A percentile compares a stretch with the other conserved stretches of the same genome.
phyloP scores from a whole-genome alignment of 2,113 vertebrate genomes.

The Hemibagrus wyckioides region DNA sequence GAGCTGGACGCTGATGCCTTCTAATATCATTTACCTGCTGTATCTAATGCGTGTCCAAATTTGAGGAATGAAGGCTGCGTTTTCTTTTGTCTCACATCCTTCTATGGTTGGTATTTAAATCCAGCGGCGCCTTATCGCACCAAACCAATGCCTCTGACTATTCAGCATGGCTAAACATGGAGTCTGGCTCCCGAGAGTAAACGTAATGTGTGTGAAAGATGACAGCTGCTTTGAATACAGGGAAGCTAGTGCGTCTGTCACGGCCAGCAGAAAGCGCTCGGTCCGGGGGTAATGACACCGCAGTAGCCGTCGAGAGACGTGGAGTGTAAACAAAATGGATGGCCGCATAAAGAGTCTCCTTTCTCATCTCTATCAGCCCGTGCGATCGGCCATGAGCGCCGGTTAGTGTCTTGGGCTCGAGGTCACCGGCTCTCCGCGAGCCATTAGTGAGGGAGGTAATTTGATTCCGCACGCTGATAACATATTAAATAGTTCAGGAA shows the following conservation, averaged over 20 bases:
- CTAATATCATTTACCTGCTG: conserved; percentile 16
- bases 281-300: conserved; percentile 60
- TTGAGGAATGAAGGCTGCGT: conserved; percentile 8
- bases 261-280: conserved; percentile 41
- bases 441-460: conserved; percentile 52
- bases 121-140: conserved; percentile 46
- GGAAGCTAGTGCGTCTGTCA: conserved; percentile 27
- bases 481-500: conserved; percentile 55
- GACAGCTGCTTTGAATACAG: conserved; percentile 49
- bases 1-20: neutral
- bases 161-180: conserved; percentile 46
- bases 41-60: neutral
- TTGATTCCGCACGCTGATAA: conserved; percentile 54
- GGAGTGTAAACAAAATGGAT: conserved; percentile 35
- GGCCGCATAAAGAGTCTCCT: conserved; percentile 47
- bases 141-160: conserved; percentile 34
- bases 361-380: conserved; percentile 40
- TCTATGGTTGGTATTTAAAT: conserved; percentile 44
- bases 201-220: conserved; percentile 40
- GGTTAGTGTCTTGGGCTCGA: conserved; percentile 37
- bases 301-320: conserved; percentile 28
- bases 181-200: conserved; percentile 32
- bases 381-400: conserved; percentile 44
- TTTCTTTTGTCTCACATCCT: conserved; percentile 29
- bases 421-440: conserved; percentile 45